phyloP scores from a whole-genome alignment of 2,888 invertebrate genomes.

The Xylota sylvarum region DNA sequence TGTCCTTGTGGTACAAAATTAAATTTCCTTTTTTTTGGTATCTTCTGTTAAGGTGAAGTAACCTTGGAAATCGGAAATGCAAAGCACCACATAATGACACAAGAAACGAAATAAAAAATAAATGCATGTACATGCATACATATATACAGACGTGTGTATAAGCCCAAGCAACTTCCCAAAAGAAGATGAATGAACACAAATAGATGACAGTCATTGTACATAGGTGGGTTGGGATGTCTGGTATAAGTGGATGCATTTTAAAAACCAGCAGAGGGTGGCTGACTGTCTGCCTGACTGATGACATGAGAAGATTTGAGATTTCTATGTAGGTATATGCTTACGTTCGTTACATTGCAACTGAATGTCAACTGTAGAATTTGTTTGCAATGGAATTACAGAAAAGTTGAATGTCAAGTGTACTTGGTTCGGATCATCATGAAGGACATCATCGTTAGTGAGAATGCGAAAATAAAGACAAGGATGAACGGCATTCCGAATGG shows the following conservation, averaged over 20 bases:
- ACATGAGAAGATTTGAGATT: conserved; percentile 24
- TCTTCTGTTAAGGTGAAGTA: background rate
- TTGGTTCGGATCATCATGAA: conserved; percentile 35
- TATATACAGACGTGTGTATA: too few relatives aligned
- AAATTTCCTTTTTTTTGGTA: background rate
- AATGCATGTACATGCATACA: too few relatives aligned
- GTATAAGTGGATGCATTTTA: conserved; percentile 50
- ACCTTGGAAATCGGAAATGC: background rate
- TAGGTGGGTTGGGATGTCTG: background rate
- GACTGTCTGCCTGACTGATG: conserved; percentile 32
- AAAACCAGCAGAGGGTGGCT: conserved; percentile 38
- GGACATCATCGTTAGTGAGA: conserved; percentile 35
- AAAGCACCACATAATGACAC: conserved; percentile 27
- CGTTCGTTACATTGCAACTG: conserved; percentile 13
- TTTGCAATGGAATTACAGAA: conserved; percentile 37
- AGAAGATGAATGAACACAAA: conserved; percentile 53
- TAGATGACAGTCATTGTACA: conserved; percentile 38
- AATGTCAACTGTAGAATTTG: conserved; percentile 6
- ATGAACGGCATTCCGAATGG: background rate
- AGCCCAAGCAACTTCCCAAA: conserved; percentile 48
- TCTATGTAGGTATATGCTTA: background rate
- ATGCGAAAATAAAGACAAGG: conserved; percentile 13
- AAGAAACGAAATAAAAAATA: conserved; percentile 32
- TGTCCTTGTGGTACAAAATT: too few relatives aligned
- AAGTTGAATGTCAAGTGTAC: conserved; percentile 62